Evolutionary conservation across 2,797 vertebrate species (phyloP).

Genomic region (Sebastes steindachneri): DNA sequence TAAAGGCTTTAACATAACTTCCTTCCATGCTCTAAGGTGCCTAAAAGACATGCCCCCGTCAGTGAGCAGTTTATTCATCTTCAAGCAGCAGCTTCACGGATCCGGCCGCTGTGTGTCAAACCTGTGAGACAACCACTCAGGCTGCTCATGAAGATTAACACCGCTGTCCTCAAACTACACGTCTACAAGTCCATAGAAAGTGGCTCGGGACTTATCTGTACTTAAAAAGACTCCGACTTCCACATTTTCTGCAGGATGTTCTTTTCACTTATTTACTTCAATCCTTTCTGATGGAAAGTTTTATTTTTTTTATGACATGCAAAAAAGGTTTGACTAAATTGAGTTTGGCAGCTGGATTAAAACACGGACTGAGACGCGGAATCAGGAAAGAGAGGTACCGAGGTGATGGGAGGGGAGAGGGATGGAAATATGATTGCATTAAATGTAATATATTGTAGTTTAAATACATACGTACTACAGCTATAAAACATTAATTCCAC

Average conservation of each 20-base stretch:
- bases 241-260: background rate
- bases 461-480: background rate
- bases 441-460: background rate
- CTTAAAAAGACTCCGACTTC: background rate
- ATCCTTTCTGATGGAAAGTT: background rate
- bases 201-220: background rate
- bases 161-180: background rate
- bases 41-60: too few relatives aligned
- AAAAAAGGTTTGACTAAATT: conserved; percentile 1
- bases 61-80: too few relatives aligned
- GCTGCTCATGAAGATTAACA: background rate
- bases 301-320: conserved; percentile 9
- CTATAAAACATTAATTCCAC: background rate
- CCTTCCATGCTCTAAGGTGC: too few relatives aligned
- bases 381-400: background rate
- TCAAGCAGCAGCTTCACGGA: background rate
- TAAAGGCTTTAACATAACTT: too few relatives aligned
- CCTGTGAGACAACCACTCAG: background rate
- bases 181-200: background rate
- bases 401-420: too few relatives aligned
- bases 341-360: conserved; percentile 10
- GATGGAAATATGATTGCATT: background rate
- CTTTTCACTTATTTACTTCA: background rate
- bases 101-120: background rate
- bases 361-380: background rate